A percentile compares a stretch with the other conserved stretches of the same genome.
phyloP scores from a whole-genome alignment of 2,888 invertebrate species.

The Sarcophaga rosellei region DNA sequence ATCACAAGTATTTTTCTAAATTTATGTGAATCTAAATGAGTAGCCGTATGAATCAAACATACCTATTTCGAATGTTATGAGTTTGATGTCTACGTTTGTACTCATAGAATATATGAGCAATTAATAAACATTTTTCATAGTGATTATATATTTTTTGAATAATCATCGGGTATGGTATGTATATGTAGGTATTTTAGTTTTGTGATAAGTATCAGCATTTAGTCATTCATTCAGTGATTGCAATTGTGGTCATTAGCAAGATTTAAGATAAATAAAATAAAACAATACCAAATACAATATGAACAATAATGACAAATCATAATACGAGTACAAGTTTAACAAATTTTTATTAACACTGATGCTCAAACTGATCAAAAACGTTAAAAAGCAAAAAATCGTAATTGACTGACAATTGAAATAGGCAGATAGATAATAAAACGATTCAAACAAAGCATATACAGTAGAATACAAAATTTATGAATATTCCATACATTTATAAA shows the following conservation, averaged over 20 bases:
- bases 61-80: no score
- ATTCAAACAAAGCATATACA: neutral
- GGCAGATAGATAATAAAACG: slow-evolving; percentile 18
- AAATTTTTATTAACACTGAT: slow-evolving; percentile 60
- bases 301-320: slow-evolving; percentile 33
- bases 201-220: neutral
- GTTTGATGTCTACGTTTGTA: no score
- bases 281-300: neutral
- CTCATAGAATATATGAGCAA: neutral
- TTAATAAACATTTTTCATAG: slow-evolving; percentile 1
- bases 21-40: no score
- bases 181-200: neutral
- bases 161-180: neutral
- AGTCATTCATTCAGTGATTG: slow-evolving; percentile 28
- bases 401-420: slow-evolving; percentile 41
- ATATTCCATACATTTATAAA: neutral
- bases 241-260: slow-evolving; percentile 36
- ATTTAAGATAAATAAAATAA: slow-evolving; percentile 49
- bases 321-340: slow-evolving; percentile 40
- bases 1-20: no score
- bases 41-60: no score
- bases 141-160: neutral
- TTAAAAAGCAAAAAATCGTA: slow-evolving; percentile 31
- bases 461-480: neutral
- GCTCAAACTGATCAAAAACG: slow-evolving; percentile 31